These are phyloP conservation scores for Epinephelus fuscoguttatus DNA, from an alignment of 2,113 vertebrate species.

Conservation along the genomic window DNA sequence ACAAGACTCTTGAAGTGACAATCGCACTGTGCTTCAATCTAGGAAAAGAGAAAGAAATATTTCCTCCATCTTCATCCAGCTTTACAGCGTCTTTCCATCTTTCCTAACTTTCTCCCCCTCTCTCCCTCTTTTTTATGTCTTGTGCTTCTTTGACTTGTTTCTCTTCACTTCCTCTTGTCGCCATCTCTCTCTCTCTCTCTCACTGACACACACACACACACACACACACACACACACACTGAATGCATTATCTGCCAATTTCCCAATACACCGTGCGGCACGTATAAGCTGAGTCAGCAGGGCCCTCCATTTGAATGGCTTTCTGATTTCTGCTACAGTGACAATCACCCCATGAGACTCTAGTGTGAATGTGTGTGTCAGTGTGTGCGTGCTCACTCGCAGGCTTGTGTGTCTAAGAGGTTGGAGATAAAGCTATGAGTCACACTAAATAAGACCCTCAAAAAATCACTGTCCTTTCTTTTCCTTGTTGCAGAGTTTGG, in stretches of 20 bases:
- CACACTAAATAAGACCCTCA: constrained; percentile 45
- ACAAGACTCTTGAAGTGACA: constrained; percentile 42
- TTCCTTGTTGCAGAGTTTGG: constrained; percentile 35
- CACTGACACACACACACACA: constrained; percentile 26
- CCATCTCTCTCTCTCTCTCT: neutral
- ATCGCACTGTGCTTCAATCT: constrained; percentile 36
- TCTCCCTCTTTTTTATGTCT: neutral
- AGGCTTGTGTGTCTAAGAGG: constrained; percentile 26
- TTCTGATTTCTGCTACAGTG: constrained; percentile 60
- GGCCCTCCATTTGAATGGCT: constrained; percentile 59
- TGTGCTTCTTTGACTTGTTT: constrained; percentile 17
- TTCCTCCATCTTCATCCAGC: constrained; percentile 17
- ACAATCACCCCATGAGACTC: constrained; percentile 51
- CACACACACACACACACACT: constrained; percentile 23
- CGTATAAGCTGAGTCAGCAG: constrained; percentile 61
- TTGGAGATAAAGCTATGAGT: constrained; percentile 50
- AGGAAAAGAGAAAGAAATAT: constrained; percentile 1
- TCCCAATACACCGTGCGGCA: constrained; percentile 31
- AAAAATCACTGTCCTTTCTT: constrained; percentile 45
- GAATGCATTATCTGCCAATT: constrained; percentile 58
- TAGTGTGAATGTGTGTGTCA: neutral
- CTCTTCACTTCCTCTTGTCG: constrained; percentile 7
- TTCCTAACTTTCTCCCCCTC: neutral
- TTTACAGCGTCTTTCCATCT: constrained; percentile 23
- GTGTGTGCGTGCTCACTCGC: neutral